Percentiles rank a stretch among this genome's conserved stretches.
Conservation (phyloP, 2,888 invertebrate genomes). For the Prenolepis imparis region DNA sequence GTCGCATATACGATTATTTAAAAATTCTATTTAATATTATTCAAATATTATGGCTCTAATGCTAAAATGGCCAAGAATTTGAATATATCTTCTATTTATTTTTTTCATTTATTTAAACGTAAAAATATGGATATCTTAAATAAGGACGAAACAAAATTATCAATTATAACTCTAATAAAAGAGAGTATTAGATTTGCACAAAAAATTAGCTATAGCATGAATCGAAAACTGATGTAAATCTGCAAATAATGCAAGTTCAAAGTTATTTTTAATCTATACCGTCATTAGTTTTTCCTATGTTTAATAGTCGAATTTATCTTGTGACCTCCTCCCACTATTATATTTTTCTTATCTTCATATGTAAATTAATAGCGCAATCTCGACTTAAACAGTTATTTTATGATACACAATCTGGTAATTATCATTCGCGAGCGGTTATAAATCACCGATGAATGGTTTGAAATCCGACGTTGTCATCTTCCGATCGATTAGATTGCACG, state of each 20-base stretch:
- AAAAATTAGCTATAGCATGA: not conserved
- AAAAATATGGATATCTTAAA: not conserved
- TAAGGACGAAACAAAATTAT: not conserved
- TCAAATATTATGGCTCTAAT: not conserved
- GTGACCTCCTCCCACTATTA: not conserved
- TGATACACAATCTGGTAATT: constrained; percentile 30
- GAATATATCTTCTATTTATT: not conserved
- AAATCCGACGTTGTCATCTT: constrained; percentile 55
- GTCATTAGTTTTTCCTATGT: not conserved
- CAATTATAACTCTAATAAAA: not conserved
- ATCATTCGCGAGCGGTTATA: constrained; percentile 33
- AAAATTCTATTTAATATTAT: not conserved
- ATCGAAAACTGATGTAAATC: not conserved
- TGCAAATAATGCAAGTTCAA: not conserved
- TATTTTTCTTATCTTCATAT: not conserved
- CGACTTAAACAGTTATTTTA: constrained; percentile 7
- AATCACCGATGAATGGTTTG: constrained; percentile 36
- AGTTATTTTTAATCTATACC: not conserved
- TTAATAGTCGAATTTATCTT: not conserved
- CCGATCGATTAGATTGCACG: constrained; percentile 44
- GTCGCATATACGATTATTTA: not conserved
- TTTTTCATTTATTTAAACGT: not conserved
- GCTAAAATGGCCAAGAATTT: not conserved
- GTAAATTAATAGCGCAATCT: not conserved
- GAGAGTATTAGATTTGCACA: not conserved